Percentiles rank a stretch among this genome's conserved stretches.
phyloP scores from a whole-genome alignment of 2,888 invertebrate genomes.

The Neoaliturus tenellus region DNA sequence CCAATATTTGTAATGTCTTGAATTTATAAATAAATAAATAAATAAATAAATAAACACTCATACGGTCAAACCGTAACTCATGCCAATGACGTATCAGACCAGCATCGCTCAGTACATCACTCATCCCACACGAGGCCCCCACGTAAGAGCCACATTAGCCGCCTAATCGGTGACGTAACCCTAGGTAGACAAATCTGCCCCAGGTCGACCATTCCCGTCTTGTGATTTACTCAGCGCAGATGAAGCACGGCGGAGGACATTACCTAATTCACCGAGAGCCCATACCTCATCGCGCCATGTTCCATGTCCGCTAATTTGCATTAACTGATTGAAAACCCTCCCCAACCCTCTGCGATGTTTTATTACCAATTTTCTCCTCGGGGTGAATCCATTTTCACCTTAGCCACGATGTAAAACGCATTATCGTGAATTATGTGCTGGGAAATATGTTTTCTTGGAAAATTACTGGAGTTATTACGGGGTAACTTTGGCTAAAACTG shows the following conservation, averaged over 20 bases:
- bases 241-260: constrained; percentile 36
- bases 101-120: too few species aligned
- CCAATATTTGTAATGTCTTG: too few species aligned
- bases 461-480: too few species aligned
- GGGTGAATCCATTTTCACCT: not conserved
- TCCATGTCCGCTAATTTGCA: constrained; percentile 35
- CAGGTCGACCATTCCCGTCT: not conserved
- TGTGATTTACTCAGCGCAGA: constrained; percentile 8
- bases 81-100: not conserved
- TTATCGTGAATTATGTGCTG: not conserved
- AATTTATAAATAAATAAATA: too few species aligned
- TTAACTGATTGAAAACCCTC: constrained; percentile 35
- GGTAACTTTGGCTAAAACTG: too few species aligned
- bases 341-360: not conserved
- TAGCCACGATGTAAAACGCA: not conserved
- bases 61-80: too few species aligned
- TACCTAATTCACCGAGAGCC: constrained; percentile 40
- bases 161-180: not conserved
- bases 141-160: not conserved
- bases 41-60: too few species aligned
- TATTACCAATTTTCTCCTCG: constrained; percentile 23
- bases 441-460: not conserved
- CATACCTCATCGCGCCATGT: constrained; percentile 33
- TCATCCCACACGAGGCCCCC: not conserved
- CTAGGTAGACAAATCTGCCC: constrained; percentile 7